Conservation (phyloP, 53 echinoderm and acorn worm species). For the Patiria pectinifera region DNA sequence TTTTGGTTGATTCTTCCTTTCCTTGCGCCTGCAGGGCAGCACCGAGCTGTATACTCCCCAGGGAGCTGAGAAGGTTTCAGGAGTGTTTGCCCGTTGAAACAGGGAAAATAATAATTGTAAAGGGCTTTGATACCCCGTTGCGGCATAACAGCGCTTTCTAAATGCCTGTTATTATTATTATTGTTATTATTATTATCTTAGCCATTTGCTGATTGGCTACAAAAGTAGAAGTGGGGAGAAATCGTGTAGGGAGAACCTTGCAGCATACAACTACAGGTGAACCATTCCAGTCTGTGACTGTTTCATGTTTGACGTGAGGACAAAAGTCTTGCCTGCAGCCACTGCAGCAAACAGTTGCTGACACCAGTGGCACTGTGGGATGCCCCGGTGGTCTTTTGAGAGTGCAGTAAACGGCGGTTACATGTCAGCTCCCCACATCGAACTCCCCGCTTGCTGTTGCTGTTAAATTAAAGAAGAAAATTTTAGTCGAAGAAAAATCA, state of each 20-base stretch:
- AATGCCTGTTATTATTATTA: too few species aligned
- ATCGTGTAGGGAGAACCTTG: not conserved
- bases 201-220: too few species aligned
- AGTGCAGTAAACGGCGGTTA: constrained; percentile 9
- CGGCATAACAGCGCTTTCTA: too few species aligned
- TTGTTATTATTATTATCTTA: too few species aligned
- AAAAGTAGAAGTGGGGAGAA: too few species aligned
- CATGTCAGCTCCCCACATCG: constrained; percentile 56
- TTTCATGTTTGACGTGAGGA: constrained; percentile 24
- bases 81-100: too few species aligned
- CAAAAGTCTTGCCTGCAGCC: not conserved
- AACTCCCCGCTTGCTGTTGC: constrained; percentile 9
- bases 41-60: too few species aligned
- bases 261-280: not conserved
- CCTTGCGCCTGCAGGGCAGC: too few species aligned
- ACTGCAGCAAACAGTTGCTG: constrained; percentile 14
- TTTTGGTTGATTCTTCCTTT: too few species aligned
- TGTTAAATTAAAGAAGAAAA: not conserved
- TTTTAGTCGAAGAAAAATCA: not conserved
- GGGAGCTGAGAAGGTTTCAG: too few species aligned
- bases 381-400: not conserved
- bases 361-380: not conserved
- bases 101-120: too few species aligned
- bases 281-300: not conserved
- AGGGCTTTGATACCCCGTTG: too few species aligned